Percentiles rank a stretch among this genome's conserved stretches.
phyloP scores from a whole-genome alignment of 2,113 vertebrate species.

The Egretta garzetta region DNA sequence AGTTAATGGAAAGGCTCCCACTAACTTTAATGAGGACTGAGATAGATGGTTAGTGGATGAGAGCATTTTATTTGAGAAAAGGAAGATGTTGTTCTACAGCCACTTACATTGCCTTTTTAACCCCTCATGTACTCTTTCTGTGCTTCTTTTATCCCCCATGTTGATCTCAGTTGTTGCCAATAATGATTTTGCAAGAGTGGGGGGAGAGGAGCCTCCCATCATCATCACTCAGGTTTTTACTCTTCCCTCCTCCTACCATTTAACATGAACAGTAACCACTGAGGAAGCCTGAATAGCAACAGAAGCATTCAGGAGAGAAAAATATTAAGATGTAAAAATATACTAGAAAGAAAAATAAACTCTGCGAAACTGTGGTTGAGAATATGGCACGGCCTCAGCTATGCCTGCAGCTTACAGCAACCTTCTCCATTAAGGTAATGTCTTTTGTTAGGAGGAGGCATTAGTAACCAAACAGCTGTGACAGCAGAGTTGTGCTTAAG shows the following conservation, averaged over 20 bases:
- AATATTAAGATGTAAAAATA: not conserved
- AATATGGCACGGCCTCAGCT: not conserved
- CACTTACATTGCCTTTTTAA: not conserved
- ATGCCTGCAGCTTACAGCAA: not conserved
- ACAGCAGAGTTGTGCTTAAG: not conserved
- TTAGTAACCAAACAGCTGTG: not conserved
- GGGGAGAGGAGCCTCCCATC: not conserved
- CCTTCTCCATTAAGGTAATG: not conserved
- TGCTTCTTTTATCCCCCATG: not conserved
- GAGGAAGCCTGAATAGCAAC: not conserved
- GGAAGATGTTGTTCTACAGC: not conserved
- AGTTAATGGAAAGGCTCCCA: slow-evolving; percentile 22
- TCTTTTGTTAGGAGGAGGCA: not conserved
- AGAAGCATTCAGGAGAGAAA: not conserved
- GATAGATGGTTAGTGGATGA: not conserved
- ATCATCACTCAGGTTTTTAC: not conserved
- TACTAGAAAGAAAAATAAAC: not conserved
- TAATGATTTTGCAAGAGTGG: not conserved
- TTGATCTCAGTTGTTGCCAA: not conserved
- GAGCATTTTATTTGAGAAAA: not conserved
- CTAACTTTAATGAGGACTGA: slow-evolving; percentile 22
- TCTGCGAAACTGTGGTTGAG: fast-evolving
- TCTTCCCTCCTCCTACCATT: not conserved
- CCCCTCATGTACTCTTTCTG: not conserved
- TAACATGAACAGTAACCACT: not conserved